Evolutionary conservation across 2,888 invertebrate genomes (phyloP), one percentile per base, ranked within the genome.

Genomic region (Drosophila quinaria): DNA sequence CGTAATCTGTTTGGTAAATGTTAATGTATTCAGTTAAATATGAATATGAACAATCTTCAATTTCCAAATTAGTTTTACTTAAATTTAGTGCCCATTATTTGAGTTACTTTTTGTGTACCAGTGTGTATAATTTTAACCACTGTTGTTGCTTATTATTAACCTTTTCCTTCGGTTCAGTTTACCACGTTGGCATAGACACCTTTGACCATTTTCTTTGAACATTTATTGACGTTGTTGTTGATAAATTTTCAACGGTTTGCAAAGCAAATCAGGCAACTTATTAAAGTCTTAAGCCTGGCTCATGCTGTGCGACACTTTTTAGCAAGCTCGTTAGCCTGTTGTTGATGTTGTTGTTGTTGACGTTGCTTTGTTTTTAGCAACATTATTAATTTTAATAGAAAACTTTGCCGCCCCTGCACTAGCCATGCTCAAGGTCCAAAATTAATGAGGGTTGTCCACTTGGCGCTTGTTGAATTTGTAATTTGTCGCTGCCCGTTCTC

Each of bases 361-460:
- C 55, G 46, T 68, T 64, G 70, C 61, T 78, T 72, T 80, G 64
- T 61, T 78, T 80, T 74, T 46, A 71, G 80, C 78, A 88, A 83
- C 90, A 90, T 90, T 91, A 91, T 90, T 91, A 91, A 90, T 90
- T 90, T 89, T 90, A 90, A 90, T 90, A 89, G 91, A 87, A 87
- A 91, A 89, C 85, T 84, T 87, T 76, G 71, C 63, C 59, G 25
- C 66, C 31, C 50, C 50, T 10, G 46, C 19, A 25, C 50, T 17
- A 42, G 8, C 31, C n/a, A 49, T 11, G 42, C 5, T 15, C 47
- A 35, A 58, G 65, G 70, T 63, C 56, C 72, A 59, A 87, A 87
- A 87, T 87, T 87, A 87, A 87, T 87, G 86, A 87, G 86, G 90
- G 90, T 90, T 90, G 90, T 90, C 89, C 90, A 87, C 90, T 87